phyloP scores from a whole-genome alignment of 30 jellyfish, hydroid and myxozoan genomes.

The Rhopilema esculentum region DNA sequence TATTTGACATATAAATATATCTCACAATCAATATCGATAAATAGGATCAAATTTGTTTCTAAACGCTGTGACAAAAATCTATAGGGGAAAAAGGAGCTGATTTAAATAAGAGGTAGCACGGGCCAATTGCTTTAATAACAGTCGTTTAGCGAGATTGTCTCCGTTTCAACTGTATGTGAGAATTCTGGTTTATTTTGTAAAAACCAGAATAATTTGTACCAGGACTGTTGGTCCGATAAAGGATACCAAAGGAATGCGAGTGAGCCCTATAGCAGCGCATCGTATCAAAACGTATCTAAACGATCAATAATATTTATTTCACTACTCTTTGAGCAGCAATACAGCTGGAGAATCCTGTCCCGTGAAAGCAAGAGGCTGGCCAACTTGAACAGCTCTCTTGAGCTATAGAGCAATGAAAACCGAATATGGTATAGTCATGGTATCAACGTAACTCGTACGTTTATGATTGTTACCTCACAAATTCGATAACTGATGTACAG shows the following conservation, averaged over 20 bases:
- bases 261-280: not conserved
- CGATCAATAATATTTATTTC: no score
- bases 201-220: not conserved
- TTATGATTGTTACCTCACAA: no score
- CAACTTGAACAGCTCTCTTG: no score
- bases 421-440: no score
- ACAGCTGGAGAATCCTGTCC: no score
- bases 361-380: no score
- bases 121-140: not conserved
- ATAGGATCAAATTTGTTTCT: constrained; percentile 9
- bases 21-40: constrained; percentile 37
- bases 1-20: constrained; percentile 28
- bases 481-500: no score
- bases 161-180: not conserved
- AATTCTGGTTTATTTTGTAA: not conserved
- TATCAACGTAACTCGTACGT: no score
- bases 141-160: not conserved
- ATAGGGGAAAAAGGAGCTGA: not conserved
- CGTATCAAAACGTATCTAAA: not conserved
- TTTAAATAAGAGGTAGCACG: not conserved
- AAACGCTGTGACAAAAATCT: not conserved
- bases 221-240: no score
- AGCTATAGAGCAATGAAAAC: no score
- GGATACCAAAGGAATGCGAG: no score
- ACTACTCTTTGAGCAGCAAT: no score